These are phyloP conservation scores for Charina bottae DNA, from an alignment of 2,113 vertebrate species.

Conservation along the genomic window DNA sequence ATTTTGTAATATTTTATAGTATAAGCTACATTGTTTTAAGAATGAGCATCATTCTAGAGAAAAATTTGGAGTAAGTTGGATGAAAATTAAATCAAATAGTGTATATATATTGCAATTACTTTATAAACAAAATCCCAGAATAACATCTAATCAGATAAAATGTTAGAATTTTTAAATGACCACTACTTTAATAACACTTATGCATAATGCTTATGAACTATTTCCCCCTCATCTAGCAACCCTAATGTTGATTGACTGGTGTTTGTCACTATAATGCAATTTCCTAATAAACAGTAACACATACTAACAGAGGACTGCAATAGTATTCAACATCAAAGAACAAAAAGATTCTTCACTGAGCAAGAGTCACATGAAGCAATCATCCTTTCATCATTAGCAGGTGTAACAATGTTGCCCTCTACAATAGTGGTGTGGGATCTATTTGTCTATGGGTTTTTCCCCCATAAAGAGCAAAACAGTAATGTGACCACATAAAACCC, in stretches of 20 bases:
- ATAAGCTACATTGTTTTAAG: background rate
- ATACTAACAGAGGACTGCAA: background rate
- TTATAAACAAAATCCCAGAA: background rate
- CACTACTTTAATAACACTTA: background rate
- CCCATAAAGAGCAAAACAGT: background rate
- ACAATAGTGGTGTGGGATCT: background rate
- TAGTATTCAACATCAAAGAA: background rate
- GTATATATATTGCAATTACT: background rate
- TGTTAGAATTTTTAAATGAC: background rate
- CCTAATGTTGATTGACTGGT: background rate
- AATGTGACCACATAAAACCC: background rate
- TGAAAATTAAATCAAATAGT: background rate
- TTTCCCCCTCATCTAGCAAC: background rate
- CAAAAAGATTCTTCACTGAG: background rate
- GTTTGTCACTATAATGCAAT: background rate
- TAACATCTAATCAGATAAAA: background rate
- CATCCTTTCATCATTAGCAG: background rate
- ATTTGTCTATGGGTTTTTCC: background rate
- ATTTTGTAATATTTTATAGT: background rate
- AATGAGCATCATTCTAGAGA: background rate
- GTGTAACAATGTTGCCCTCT: background rate
- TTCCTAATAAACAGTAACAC: background rate
- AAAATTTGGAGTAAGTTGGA: background rate
- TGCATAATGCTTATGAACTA: background rate
- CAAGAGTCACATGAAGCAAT: background rate